These are phyloP conservation scores for Sclerodermus sp. DNA, from an alignment of 2,888 invertebrate species.

Conservation along the genomic window DNA sequence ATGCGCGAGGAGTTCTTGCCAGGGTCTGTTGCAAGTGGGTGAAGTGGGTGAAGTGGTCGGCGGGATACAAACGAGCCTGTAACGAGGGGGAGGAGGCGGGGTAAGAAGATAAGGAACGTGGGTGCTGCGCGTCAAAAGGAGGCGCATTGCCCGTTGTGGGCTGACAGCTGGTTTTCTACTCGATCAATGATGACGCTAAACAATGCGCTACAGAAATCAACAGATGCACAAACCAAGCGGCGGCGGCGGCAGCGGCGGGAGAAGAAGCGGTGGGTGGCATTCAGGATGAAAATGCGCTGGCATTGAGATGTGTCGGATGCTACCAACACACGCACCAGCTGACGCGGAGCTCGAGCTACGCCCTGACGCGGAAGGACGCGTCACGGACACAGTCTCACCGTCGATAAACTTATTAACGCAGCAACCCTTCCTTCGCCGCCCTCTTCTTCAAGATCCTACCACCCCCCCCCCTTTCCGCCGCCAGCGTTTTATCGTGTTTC, in stretches of 20 bases:
- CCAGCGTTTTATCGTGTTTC: too few species aligned
- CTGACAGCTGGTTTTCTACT: slow-evolving; percentile 16
- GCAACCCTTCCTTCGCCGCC: not conserved
- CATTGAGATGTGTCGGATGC: slow-evolving; percentile 20
- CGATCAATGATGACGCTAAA: slow-evolving; percentile 15
- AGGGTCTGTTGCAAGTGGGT: too few species aligned
- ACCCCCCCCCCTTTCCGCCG: too few species aligned
- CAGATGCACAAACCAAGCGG: slow-evolving; percentile 15
- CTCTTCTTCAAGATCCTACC: not conserved
- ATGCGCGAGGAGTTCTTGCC: too few species aligned
- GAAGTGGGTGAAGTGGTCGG: too few species aligned
- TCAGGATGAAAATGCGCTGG: slow-evolving; percentile 14
- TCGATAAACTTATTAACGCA: not conserved
- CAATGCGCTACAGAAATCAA: slow-evolving; percentile 30
- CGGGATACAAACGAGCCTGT: too few species aligned
- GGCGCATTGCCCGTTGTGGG: not conserved
- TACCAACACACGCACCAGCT: not conserved
- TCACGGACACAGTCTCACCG: too few species aligned
- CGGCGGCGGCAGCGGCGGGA: not conserved
- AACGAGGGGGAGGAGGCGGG: too few species aligned
- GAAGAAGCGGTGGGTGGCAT: not conserved
- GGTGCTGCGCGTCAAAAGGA: slow-evolving; percentile 9
- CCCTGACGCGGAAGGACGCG: too few species aligned
- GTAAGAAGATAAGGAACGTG: too few species aligned
- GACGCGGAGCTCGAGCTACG: too few species aligned